Evolutionary conservation across 2,113 vertebrate genomes (phyloP), one percentile per base, ranked within the genome.

Genomic region (Chionis minor): DNA sequence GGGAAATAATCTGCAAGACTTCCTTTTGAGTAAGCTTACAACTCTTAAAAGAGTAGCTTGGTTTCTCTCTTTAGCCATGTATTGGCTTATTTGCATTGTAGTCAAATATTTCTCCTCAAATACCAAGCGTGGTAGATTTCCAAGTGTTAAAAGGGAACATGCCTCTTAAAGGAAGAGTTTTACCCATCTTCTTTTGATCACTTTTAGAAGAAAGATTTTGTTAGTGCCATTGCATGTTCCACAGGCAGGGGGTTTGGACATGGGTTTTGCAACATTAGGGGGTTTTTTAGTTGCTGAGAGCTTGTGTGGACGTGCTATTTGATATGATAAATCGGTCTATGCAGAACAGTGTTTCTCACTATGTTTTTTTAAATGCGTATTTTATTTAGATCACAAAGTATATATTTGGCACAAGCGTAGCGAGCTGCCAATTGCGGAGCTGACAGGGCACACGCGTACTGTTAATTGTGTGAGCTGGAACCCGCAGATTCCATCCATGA

Each of bases 401-500:
- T 99, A 99, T 98, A 99, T 99, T 97, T 99, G 99, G 99, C 99
- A 99, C 98, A 99, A 99, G 95, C 99, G 99, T 67, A 99, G 99
- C 3, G 99, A 99, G 96, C 98, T 99, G 98, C 99, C 99, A 32
- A 99, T 99, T 27, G 99, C 99, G 2, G 99, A 99, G 97, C 98
- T 99, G 97, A 99, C 99, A 0, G 99, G 99, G 85, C 99, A 99
- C 98, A 99, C 99, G 0, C 99, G 99, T 86, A 99, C 99, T 16
- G 99, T 99, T 45, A 99, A 99, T 95, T 99, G 99, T 78, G 99
- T 99, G 86, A 99, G 99, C 98, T 99, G 99, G 99, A 99, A 99
- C 98, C 99, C 99, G 4, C 98, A 98, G 95, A 92, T 99, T 81
- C 99, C 99, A 8, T 99, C 99, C 85, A 98, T 99, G 97, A 99